A percentile compares a stretch with the other conserved stretches of the same genome.
Conservation (phyloP, 2,888 invertebrate genomes). For the Epiblema foenella region DNA sequence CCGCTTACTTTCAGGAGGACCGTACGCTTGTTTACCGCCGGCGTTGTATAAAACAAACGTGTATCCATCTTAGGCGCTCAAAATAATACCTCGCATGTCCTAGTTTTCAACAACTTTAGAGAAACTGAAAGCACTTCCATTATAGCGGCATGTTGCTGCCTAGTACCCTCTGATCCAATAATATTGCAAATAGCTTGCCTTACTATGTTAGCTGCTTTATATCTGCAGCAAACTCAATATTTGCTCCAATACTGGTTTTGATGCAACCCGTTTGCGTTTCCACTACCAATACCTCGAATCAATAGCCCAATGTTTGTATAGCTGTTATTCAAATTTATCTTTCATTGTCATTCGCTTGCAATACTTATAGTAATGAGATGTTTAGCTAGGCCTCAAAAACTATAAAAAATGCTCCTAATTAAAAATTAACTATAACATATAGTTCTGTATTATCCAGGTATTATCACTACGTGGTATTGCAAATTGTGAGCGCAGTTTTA, state of each 20-base stretch:
- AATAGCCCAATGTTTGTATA: background rate
- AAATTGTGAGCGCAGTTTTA: background rate
- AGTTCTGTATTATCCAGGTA: too few species aligned
- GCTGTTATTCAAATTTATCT: background rate
- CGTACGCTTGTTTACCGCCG: too few species aligned
- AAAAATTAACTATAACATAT: too few species aligned
- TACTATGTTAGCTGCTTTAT: background rate
- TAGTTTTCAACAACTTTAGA: slow-evolving; percentile 32
- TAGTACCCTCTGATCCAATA: slow-evolving; percentile 36
- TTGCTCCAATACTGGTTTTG: background rate
- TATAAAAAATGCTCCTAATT: too few species aligned
- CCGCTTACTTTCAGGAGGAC: too few species aligned
- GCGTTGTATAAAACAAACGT: too few species aligned
- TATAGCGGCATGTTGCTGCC: slow-evolving; percentile 2
- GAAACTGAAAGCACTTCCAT: slow-evolving; percentile 28
- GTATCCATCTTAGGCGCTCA: slow-evolving; percentile 1
- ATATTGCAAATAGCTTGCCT: slow-evolving; percentile 27
- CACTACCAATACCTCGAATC: background rate
- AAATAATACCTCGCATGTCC: slow-evolving; percentile 18
- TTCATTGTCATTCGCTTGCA: background rate
- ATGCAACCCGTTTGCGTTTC: background rate
- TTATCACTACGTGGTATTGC: background rate
- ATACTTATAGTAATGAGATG: background rate
- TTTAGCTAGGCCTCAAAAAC: too few species aligned
- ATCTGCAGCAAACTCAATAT: background rate